Evolutionary conservation across 2,888 invertebrate species (phyloP), one percentile per base, ranked within the genome.

Genomic region (Homarus gammarus): DNA sequence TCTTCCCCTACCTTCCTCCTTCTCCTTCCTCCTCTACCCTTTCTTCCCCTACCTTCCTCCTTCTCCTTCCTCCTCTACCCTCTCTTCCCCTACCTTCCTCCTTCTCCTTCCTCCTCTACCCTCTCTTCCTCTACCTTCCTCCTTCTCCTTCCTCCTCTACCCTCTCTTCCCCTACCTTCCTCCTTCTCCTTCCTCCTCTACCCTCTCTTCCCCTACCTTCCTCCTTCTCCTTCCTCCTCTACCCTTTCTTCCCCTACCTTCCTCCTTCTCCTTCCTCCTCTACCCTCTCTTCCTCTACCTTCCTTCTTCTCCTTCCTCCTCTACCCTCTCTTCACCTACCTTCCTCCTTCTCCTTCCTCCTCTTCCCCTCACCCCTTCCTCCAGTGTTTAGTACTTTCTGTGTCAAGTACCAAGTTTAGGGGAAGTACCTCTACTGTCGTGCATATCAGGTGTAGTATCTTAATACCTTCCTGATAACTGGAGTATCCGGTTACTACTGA

Each of bases 161-260:
- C 31, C 36, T 33, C 72, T 72, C 72, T 22, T 12, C 36, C 1
- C 8, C 33, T 10, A 18, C n/a, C 68, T n/a, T 5, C 36, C 18
- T 27, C 72, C 72, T 72, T 3, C 36, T 33, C 72, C 10, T 72
- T 72, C 73, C 49, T 77, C 44, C 27, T 44, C 77, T 51, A n/a
- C 27, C 27, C 33, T 51, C 1, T 31, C 1, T 27, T 12, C 51
- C 49, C n/a, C n/a, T n/a, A n/a, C n/a, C n/a, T n/a, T n/a, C n/a
- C n/a, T 12, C 27, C 10, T 31, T 27, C 51, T 51, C 27, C 27
- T 33, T 51, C 1, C 31, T 1, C 33, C 27, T n/a, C 27, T n/a
- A n/a, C n/a, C n/a, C n/a, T n/a, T n/a, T n/a, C n/a, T n/a, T n/a
- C n/a, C n/a, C n/a, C n/a, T n/a, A n/a, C n/a, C n/a, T n/a, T n/a